Percentiles rank a stretch among this genome's conserved stretches.
phyloP scores from a whole-genome alignment of 2,888 invertebrate species.

The Lithophane leautieri region DNA sequence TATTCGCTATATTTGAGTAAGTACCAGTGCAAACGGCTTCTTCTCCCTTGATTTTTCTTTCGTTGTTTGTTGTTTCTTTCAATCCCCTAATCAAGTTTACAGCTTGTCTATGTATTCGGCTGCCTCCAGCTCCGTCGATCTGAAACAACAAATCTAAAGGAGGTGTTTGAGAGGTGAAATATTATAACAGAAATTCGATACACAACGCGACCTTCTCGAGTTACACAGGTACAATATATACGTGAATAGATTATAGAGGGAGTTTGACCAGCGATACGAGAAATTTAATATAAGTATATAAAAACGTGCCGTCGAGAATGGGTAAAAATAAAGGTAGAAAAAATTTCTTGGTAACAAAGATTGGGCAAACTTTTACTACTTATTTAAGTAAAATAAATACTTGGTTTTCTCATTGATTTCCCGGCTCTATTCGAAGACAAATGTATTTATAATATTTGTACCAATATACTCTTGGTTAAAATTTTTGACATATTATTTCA shows the following conservation, averaged over 20 bases:
- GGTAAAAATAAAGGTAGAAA: conserved; percentile 21
- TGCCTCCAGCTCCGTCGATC: conserved; percentile 72
- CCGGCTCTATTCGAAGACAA: neutral
- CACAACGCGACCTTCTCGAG: conserved; percentile 37
- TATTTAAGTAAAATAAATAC: neutral
- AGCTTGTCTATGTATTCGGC: conserved; percentile 78
- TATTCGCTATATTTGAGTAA: conserved; percentile 79
- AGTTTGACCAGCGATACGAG: conserved; percentile 36
- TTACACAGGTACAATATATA: conserved; percentile 23
- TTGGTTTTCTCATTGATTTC: neutral
- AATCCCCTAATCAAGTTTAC: conserved; percentile 84
- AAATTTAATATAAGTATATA: conserved; percentile 38
- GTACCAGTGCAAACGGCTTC: conserved; percentile 79
- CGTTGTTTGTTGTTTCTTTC: conserved; percentile 84
- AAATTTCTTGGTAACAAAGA: conserved; percentile 9
- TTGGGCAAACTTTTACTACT: neutral
- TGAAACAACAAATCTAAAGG: conserved; percentile 58
- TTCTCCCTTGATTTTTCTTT: conserved; percentile 82
- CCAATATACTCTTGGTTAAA: neutral
- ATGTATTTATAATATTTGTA: neutral
- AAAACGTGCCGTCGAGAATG: conserved; percentile 22
- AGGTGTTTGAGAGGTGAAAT: conserved; percentile 52
- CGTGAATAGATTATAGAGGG: conserved; percentile 35
- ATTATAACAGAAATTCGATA: conserved; percentile 53
- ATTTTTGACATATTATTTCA: conserved; percentile 2